Percentiles rank a stretch among this genome's conserved stretches.
Conservation (phyloP, 2,113 vertebrate species). For the Rhinolophus ferrumequinum region DNA sequence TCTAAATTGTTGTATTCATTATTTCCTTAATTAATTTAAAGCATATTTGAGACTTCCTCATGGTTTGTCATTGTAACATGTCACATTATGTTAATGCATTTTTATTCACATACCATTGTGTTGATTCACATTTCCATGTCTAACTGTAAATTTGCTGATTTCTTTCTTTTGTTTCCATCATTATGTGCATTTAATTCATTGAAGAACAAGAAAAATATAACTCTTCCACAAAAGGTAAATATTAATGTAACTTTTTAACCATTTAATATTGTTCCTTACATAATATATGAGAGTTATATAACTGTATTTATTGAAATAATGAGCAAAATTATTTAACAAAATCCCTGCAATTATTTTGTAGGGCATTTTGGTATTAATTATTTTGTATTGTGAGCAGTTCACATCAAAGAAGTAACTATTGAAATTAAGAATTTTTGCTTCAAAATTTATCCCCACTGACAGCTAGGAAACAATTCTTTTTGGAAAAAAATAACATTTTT, state of each 20-base stretch:
- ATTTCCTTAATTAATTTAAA: conserved; percentile 81
- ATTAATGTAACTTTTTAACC: conserved; percentile 84
- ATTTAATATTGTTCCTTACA: conserved; percentile 78
- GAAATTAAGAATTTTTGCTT: conserved; percentile 17
- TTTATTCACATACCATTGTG: conserved; percentile 86
- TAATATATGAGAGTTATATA: conserved; percentile 49
- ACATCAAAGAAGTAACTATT: conserved; percentile 35
- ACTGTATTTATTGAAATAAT: conserved; percentile 35
- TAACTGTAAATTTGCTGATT: conserved; percentile 92
- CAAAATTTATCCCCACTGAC: background rate
- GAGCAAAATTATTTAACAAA: conserved; percentile 7
- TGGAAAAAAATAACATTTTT: background rate
- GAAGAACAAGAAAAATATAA: conserved; percentile 91
- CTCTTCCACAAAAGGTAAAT: conserved; percentile 91
- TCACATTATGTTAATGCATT: conserved; percentile 81
- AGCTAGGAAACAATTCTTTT: conserved; percentile 19
- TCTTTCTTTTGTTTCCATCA: conserved; percentile 92
- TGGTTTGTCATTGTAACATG: conserved; percentile 82
- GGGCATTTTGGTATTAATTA: background rate
- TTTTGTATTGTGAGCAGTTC: background rate
- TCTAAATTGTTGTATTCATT: conserved; percentile 67
- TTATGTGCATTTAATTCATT: conserved; percentile 93
- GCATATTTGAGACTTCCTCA: conserved; percentile 81
- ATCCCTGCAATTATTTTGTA: conserved; percentile 14
- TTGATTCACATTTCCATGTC: conserved; percentile 86